Base-by-base conservation (phyloP, 2,797 vertebrate species). In the Amniataba percoides region DNA sequence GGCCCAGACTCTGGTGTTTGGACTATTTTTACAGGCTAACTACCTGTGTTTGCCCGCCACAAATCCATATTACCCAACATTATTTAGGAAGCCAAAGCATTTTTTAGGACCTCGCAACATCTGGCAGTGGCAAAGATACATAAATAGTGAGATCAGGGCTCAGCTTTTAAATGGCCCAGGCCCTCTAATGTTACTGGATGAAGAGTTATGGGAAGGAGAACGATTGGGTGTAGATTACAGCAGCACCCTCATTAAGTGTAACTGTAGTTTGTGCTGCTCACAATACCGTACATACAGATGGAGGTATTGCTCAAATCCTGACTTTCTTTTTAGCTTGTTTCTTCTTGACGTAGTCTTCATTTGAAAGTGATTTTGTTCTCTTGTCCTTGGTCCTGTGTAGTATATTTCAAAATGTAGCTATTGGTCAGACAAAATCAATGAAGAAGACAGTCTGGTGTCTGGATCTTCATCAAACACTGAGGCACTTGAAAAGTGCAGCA, bases 61-160 rank as follows among this genome's bases (percentile, higher is more conserved):
- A 91, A 82, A 88, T 83, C 80, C 70, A 84, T 77, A 81, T 92
- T 84, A 85, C 58, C 80, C 71, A 80, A 78, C 78, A 72, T 81
- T 58, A 61, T 75, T 80, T 53, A 70, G 53, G 55, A 69, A 83
- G 78, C 77, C 23, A 15, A 74, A 21, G 68, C 66, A 57, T 74
- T 89, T 80, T 86, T 84, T 73, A 63, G 66, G 70, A 65, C 64
- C 65, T 48, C 27, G 46, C 87, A 84, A 91, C 89, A 93, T 93
- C 86, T 94, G 92, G 90, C 88, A 77, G 63, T 56, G 72, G 82
- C 84, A 87, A 85, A 90, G 77, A 87, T 83, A 82, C 87, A 93
- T 88, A 91, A 93, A 94, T 83, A 83, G 82, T 87, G 83, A 87
- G 82, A 88, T 85, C 83, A 58, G 74, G 65, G 59, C 59, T 83